Conservation (phyloP, 2,113 vertebrate species). For the Athene noctua region DNA sequence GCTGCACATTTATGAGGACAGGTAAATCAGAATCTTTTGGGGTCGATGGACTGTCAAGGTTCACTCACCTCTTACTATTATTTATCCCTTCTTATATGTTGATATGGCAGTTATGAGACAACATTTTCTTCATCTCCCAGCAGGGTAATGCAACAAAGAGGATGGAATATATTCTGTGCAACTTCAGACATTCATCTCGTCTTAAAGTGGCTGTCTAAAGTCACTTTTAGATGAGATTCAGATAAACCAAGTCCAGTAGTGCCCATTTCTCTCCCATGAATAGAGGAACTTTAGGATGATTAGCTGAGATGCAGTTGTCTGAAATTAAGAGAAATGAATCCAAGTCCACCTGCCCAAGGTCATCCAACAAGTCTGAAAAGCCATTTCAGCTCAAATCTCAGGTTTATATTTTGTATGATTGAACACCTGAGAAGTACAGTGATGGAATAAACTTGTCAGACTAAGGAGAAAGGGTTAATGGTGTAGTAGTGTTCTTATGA, state of each 20-base stretch:
- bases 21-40: slow-evolving; percentile 37
- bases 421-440: background rate
- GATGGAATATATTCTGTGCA: background rate
- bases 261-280: background rate
- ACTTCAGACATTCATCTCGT: background rate
- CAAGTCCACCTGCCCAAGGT: background rate
- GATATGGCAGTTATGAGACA: background rate
- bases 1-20: background rate
- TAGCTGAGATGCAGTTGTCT: background rate
- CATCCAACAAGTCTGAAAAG: background rate
- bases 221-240: background rate
- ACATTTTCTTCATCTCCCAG: slow-evolving; percentile 4
- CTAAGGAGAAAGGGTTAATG: background rate
- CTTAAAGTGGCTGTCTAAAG: background rate
- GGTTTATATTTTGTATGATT: background rate
- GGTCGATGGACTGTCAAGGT: background rate
- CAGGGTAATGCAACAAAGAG: background rate
- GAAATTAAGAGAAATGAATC: background rate
- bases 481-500: background rate
- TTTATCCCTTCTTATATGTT: background rate
- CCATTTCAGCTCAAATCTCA: background rate
- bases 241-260: background rate
- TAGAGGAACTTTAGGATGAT: background rate
- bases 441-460: background rate
- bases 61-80: slow-evolving; percentile 34